Conservation (phyloP, 2,888 invertebrate genomes). For the Lycocerus yunnanus region DNA sequence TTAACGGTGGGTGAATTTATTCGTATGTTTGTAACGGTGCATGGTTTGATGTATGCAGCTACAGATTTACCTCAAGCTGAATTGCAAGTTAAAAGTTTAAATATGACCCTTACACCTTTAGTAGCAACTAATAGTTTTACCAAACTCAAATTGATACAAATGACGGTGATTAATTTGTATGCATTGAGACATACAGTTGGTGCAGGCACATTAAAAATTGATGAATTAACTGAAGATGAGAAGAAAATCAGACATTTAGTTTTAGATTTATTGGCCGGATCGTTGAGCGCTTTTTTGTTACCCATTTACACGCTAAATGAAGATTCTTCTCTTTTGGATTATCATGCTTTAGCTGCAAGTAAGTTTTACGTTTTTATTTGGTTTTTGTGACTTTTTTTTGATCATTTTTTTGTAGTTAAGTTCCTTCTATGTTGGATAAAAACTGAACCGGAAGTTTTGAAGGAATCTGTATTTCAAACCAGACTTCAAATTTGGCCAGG, state of each 20-base stretch:
- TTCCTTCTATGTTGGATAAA: slow-evolving; percentile 75
- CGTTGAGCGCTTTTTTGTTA: slow-evolving; percentile 69
- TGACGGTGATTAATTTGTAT: slow-evolving; percentile 78
- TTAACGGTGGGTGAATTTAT: slow-evolving; percentile 64
- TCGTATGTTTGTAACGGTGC: slow-evolving; percentile 65
- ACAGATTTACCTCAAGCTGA: slow-evolving; percentile 66
- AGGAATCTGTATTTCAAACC: slow-evolving; percentile 60
- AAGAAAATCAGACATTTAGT: slow-evolving; percentile 62
- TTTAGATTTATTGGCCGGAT: slow-evolving; percentile 67
- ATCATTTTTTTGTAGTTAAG: slow-evolving; percentile 63
- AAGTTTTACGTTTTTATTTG: slow-evolving; percentile 38
- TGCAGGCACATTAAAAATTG: slow-evolving; percentile 54
- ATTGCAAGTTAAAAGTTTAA: slow-evolving; percentile 66
- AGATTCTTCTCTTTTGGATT: slow-evolving; percentile 64
- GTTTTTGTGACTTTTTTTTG: not conserved
- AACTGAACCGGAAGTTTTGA: slow-evolving; percentile 60
- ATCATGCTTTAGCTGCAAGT: slow-evolving; percentile 73
- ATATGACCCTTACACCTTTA: slow-evolving; percentile 73
- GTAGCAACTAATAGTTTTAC: slow-evolving; percentile 80
- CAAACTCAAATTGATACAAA: slow-evolving; percentile 74
- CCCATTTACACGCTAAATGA: slow-evolving; percentile 73
- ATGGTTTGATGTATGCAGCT: slow-evolving; percentile 60
- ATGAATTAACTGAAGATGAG: slow-evolving; percentile 63
- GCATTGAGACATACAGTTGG: slow-evolving; percentile 66
- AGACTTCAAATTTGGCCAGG: slow-evolving; percentile 79